A percentile compares a stretch with the other conserved stretches of the same genome.
These are phyloP conservation scores for Yponomeuta sedellus DNA, from an alignment of 2,888 invertebrate genomes.

Conservation along the genomic window DNA sequence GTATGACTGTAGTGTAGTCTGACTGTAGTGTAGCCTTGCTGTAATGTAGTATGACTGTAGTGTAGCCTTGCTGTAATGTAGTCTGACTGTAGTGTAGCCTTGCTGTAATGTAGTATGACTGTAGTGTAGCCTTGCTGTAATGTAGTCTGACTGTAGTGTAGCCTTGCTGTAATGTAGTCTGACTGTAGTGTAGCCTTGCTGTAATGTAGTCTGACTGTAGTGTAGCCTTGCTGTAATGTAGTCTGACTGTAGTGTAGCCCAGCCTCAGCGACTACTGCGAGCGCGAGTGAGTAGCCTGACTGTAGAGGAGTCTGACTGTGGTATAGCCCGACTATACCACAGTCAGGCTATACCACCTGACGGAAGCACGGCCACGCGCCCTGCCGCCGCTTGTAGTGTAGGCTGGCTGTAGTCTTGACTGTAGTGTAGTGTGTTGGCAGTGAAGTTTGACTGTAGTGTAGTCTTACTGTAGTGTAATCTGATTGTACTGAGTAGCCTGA, in stretches of 20 bases:
- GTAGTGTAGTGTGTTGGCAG: background rate
- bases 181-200: too few relatives aligned
- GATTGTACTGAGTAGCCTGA: background rate
- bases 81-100: conserved; percentile 35
- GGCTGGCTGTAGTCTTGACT: background rate
- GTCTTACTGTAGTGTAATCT: background rate
- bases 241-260: too few relatives aligned
- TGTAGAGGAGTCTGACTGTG: too few relatives aligned
- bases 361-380: background rate
- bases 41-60: too few relatives aligned
- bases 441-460: too few relatives aligned
- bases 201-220: too few relatives aligned
- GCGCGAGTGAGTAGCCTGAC: conserved; percentile 77
- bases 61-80: too few relatives aligned
- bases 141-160: too few relatives aligned
- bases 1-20: too few relatives aligned
- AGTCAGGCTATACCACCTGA: background rate
- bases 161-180: too few relatives aligned
- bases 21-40: too few relatives aligned
- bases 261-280: conserved; percentile 80
- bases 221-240: conserved; percentile 78
- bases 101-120: too few relatives aligned
- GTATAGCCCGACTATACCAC: background rate
- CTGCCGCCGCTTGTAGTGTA: background rate
- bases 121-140: conserved; percentile 51